Percentiles rank a stretch among this genome's conserved stretches.
Conservation (phyloP, 2,113 vertebrate genomes). For the Cacatua alba region DNA sequence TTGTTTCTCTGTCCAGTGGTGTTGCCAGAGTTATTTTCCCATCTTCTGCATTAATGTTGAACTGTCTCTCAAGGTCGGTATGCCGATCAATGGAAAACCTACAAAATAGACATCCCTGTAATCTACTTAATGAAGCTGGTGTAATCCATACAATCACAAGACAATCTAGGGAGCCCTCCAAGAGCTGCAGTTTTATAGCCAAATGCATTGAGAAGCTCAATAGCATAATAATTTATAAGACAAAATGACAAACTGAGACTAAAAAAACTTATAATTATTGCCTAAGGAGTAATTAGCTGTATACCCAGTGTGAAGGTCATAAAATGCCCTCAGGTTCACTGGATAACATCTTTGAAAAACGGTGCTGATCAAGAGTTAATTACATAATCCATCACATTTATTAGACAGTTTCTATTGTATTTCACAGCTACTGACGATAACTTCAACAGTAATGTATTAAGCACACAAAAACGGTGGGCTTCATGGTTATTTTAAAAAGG, state of each 20-base stretch:
- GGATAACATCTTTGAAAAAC: slow-evolving; percentile 70
- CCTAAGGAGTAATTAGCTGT: slow-evolving; percentile 82
- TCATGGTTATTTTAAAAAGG: neutral
- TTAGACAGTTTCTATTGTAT: slow-evolving; percentile 73
- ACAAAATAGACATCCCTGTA: slow-evolving; percentile 68
- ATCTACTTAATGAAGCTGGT: slow-evolving; percentile 38
- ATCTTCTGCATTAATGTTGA: slow-evolving; percentile 96
- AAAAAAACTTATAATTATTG: slow-evolving; percentile 80
- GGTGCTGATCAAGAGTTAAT: slow-evolving; percentile 80
- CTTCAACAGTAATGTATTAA: slow-evolving; percentile 44
- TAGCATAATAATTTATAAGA: slow-evolving; percentile 66
- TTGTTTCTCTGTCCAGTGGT: slow-evolving; percentile 91
- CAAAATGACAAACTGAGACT: slow-evolving; percentile 62
- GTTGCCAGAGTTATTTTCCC: slow-evolving; percentile 96
- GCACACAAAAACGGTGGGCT: neutral
- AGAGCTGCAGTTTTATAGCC: slow-evolving; percentile 46
- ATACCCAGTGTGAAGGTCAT: slow-evolving; percentile 69
- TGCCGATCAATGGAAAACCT: slow-evolving; percentile 99
- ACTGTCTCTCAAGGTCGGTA: slow-evolving; percentile 97
- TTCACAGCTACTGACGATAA: slow-evolving; percentile 68
- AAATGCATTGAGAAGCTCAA: slow-evolving; percentile 59
- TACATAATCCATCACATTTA: slow-evolving; percentile 78
- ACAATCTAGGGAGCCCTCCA: slow-evolving; percentile 39
- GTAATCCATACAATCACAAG: slow-evolving; percentile 13
- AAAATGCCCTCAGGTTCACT: slow-evolving; percentile 71